These are phyloP conservation scores for Mustelus asterias DNA, from an alignment of 2,113 vertebrate genomes.

Conservation along the genomic window DNA sequence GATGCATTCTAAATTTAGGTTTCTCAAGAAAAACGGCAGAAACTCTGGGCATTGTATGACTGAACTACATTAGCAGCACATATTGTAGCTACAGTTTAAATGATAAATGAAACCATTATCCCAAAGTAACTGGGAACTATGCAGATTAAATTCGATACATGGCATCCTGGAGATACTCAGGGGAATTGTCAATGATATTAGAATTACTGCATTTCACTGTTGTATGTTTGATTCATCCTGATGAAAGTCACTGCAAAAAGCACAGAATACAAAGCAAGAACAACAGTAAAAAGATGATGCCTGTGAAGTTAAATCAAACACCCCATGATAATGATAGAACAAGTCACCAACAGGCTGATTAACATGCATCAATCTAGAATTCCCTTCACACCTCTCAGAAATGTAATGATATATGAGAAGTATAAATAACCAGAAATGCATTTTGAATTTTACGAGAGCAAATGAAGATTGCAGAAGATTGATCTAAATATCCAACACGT, in stretches of 20 bases:
- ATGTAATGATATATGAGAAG: background rate
- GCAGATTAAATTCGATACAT: background rate
- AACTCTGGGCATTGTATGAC: background rate
- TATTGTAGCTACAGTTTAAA: background rate
- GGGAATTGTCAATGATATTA: background rate
- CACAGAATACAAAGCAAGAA: background rate
- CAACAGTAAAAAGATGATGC: slow-evolving; percentile 1
- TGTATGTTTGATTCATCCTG: slow-evolving; percentile 7
- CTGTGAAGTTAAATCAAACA: slow-evolving; percentile 3
- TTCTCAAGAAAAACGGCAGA: background rate
- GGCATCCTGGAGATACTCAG: background rate
- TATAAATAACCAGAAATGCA: background rate
- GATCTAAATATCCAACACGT: background rate
- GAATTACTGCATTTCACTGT: background rate
- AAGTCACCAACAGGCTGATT: background rate
- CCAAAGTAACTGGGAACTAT: background rate
- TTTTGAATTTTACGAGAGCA: background rate
- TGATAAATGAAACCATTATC: background rate
- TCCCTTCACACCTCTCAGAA: background rate
- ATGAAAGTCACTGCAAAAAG: background rate
- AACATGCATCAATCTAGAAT: background rate
- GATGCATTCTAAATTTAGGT: background rate
- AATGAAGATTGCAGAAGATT: background rate
- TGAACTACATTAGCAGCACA: background rate
- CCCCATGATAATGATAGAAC: background rate